A percentile compares a stretch with the other conserved stretches of the same genome.
phyloP scores from a whole-genome alignment of 2,888 invertebrate species.

The Malacosoma neustria region DNA sequence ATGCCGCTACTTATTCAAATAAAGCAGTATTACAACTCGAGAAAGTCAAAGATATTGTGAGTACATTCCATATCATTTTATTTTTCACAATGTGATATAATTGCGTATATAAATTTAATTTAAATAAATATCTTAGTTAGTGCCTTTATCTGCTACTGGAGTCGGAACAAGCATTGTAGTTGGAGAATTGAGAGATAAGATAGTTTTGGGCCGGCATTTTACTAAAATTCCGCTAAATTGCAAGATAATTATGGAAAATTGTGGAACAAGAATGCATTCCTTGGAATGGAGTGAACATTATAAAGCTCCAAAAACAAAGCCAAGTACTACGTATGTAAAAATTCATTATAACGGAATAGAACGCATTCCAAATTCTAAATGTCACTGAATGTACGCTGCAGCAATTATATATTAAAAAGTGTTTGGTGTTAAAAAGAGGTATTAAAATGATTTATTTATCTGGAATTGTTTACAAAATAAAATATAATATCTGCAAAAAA shows the following conservation, averaged over 20 bases:
- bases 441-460: no score
- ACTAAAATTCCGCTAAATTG: slow-evolving; percentile 63
- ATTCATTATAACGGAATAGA: no score
- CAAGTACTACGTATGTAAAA: slow-evolving; percentile 33
- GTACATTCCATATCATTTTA: slow-evolving; percentile 22
- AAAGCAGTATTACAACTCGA: slow-evolving; percentile 57
- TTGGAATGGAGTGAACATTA: slow-evolving; percentile 68
- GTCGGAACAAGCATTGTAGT: slow-evolving; percentile 79
- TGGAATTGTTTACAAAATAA: neutral
- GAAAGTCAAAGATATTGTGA: slow-evolving; percentile 61
- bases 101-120: no score
- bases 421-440: no score
- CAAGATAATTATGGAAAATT: slow-evolving; percentile 68
- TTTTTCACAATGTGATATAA: no score
- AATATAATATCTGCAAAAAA: no score
- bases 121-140: slow-evolving; percentile 27
- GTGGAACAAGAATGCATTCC: slow-evolving; percentile 66
- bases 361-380: no score
- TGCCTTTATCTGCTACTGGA: slow-evolving; percentile 75
- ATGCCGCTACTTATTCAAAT: slow-evolving; percentile 53
- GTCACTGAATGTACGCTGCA: no score
- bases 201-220: slow-evolving; percentile 78
- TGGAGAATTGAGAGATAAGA: slow-evolving; percentile 73
- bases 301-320: slow-evolving; percentile 54
- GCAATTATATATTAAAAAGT: no score